phyloP scores from a whole-genome alignment of 2,113 vertebrate species.

The Clupea harengus region DNA sequence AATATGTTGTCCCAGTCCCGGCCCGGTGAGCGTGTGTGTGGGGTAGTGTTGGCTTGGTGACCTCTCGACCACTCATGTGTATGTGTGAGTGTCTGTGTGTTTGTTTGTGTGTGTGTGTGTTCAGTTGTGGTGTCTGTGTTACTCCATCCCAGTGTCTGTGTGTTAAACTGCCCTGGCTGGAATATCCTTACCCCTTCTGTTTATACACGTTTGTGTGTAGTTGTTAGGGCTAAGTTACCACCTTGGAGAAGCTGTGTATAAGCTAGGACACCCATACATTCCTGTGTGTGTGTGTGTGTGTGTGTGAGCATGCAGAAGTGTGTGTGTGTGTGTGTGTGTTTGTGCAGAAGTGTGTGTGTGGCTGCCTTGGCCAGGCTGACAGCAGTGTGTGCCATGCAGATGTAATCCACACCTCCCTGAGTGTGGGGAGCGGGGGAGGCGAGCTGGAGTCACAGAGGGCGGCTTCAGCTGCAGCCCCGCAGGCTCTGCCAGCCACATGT shows the following conservation, averaged over 20 bases:
- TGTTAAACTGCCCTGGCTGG: background rate
- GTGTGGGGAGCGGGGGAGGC: conserved; percentile 26
- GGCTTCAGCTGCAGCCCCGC: conserved; percentile 55
- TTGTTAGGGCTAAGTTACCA: background rate
- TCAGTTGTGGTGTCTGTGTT: background rate
- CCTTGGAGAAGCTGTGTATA: background rate
- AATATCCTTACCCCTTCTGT: background rate
- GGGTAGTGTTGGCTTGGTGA: background rate
- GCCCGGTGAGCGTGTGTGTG: background rate
- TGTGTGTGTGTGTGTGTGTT: background rate
- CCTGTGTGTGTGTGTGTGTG: background rate
- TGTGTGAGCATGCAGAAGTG: background rate
- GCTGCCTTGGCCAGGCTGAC: conserved; percentile 43
- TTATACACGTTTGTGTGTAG: conserved; percentile 8
- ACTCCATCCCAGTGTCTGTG: background rate
- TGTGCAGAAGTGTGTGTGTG: background rate
- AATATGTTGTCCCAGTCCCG: no score
- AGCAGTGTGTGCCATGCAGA: conserved; percentile 46
- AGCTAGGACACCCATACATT: background rate
- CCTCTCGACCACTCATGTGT: background rate
- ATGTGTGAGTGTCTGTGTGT: conserved; percentile 27
- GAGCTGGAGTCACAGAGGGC: conserved; percentile 49
- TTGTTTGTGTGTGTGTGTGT: background rate
- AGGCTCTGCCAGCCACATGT: conserved; percentile 58
- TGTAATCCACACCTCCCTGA: conserved; percentile 64